phyloP scores from a whole-genome alignment of 1,140 invertebrate species.

The Chironomus striatipennis region DNA sequence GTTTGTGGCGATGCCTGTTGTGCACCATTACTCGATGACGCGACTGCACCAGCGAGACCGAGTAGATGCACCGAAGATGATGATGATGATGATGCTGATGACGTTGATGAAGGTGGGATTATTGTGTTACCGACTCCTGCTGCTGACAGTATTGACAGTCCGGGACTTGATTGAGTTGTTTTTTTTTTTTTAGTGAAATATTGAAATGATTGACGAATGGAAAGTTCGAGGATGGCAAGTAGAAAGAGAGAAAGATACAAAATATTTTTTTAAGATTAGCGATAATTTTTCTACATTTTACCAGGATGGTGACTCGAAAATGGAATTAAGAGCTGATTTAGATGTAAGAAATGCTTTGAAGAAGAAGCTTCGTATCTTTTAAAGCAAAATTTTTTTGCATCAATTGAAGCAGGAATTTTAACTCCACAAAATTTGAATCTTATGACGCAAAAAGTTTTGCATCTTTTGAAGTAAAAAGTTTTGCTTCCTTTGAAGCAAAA shows the following conservation, averaged over 20 bases:
- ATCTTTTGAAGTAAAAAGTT: too few species aligned
- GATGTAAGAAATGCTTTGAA: too few species aligned
- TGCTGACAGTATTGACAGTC: conserved; percentile 27
- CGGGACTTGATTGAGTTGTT: conserved; percentile 22
- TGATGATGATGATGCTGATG: conserved; percentile 39
- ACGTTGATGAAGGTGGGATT: conserved; percentile 33
- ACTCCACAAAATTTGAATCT: too few species aligned
- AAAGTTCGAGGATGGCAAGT: background rate
- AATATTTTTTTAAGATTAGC: conserved; percentile 19
- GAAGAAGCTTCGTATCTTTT: too few species aligned
- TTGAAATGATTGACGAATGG: background rate
- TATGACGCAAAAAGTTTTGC: too few species aligned
- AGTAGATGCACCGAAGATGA: conserved; percentile 37
- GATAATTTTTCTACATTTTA: background rate
- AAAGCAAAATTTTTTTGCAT: too few species aligned
- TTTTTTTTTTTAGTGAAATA: background rate
- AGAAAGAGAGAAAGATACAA: conserved; percentile 26
- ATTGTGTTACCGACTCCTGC: conserved; percentile 27
- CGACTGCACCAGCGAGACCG: conserved; percentile 51
- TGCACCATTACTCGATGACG: conserved; percentile 47
- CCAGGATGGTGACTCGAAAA: too few species aligned
- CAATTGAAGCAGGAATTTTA: too few species aligned
- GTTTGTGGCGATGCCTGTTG: conserved; percentile 72
- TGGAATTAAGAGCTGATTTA: too few species aligned
- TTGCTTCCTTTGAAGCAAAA: too few species aligned